Evolutionary conservation across 2,113 vertebrate genomes (phyloP).

Genomic region (Crypturellus undulatus): DNA sequence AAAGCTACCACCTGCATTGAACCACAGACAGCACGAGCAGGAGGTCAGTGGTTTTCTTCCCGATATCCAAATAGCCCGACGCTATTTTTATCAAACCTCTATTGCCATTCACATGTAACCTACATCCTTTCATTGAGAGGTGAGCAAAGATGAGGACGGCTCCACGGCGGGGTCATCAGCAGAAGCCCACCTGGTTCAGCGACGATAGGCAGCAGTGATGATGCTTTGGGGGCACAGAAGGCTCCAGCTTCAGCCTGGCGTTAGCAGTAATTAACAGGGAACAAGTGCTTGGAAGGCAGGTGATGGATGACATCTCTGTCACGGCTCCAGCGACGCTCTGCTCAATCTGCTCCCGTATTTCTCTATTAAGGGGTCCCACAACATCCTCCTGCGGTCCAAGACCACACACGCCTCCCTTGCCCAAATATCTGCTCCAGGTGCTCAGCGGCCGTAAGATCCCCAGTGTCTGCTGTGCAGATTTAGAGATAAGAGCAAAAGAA

Average conservation of each 20-base stretch:
- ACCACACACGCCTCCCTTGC: not conserved
- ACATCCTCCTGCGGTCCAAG: not conserved
- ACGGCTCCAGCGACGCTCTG: not conserved
- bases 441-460: not conserved
- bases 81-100: not conserved
- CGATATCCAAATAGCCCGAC: not conserved
- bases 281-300: not conserved
- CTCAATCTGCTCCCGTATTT: not conserved
- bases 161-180: not conserved
- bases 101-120: slow-evolving; percentile 24
- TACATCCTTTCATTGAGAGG: not conserved
- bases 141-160: not conserved
- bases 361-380: not conserved
- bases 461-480: not conserved
- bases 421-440: not conserved
- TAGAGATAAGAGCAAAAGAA: too few species aligned
- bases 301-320: not conserved
- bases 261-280: not conserved
- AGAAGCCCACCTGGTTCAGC: not conserved
- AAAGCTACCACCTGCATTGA: not conserved
- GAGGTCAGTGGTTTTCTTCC: not conserved
- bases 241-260: not conserved
- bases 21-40: not conserved
- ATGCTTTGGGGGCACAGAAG: not conserved
- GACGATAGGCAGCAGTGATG: not conserved